Percentiles rank a stretch among this genome's conserved stretches.
These are phyloP conservation scores for Stenolophus ochropezus DNA, from an alignment of 2,888 invertebrate genomes.

Conservation along the genomic window DNA sequence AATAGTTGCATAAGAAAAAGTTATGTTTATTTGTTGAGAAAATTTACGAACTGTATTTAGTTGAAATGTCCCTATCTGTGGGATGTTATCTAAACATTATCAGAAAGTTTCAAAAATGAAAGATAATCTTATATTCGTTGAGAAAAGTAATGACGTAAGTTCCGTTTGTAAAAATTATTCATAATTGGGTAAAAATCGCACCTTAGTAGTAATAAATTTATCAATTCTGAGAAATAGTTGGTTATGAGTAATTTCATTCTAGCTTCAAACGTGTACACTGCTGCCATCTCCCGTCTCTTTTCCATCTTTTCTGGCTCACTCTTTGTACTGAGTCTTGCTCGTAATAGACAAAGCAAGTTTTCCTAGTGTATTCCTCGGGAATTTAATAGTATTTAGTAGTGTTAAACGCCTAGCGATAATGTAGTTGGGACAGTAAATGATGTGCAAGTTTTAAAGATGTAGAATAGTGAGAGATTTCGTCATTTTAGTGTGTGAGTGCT, in stretches of 20 bases:
- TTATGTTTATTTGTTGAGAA: too few relatives aligned
- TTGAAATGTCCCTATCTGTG: slow-evolving; percentile 9
- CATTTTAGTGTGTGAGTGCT: slow-evolving; percentile 24
- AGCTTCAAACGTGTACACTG: slow-evolving; percentile 27
- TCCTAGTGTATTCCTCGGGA: slow-evolving; percentile 42
- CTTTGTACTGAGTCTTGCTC: slow-evolving; percentile 32
- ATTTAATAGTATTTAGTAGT: slow-evolving; percentile 13
- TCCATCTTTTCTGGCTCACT: not conserved
- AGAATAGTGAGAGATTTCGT: not conserved
- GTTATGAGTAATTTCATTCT: slow-evolving; percentile 49
- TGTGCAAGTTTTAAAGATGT: not conserved
- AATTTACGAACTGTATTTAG: not conserved
- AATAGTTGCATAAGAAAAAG: too few relatives aligned
- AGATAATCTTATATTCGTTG: slow-evolving; percentile 12
- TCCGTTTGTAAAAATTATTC: not conserved
- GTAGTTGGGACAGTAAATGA: not conserved
- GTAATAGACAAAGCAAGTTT: slow-evolving; percentile 57
- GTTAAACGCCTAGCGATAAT: slow-evolving; percentile 6
- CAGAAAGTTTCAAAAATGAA: slow-evolving; percentile 11
- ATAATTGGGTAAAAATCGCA: slow-evolving; percentile 38
- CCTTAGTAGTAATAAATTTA: slow-evolving; percentile 48
- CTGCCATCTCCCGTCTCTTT: slow-evolving; percentile 28
- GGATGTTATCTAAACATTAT: slow-evolving; percentile 8
- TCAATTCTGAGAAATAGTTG: slow-evolving; percentile 48
- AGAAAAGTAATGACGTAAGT: not conserved